phyloP scores from a whole-genome alignment of 1,140 invertebrate species.

The Drosophila novamexicana region DNA sequence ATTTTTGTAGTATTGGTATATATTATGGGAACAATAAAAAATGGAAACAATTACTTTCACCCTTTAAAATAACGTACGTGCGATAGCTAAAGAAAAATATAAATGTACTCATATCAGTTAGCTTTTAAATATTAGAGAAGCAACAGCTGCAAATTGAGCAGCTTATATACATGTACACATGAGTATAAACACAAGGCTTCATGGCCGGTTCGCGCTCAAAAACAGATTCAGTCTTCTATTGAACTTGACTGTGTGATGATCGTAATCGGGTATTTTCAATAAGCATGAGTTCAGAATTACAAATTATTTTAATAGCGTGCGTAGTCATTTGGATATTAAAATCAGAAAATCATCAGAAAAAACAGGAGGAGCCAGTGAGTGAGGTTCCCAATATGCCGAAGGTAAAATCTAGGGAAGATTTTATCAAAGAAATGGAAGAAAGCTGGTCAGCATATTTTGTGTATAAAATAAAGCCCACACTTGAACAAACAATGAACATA shows the following conservation, averaged over 20 bases:
- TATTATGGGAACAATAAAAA: too few relatives aligned
- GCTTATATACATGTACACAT: not conserved
- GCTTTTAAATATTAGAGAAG: too few relatives aligned
- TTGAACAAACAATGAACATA: not conserved
- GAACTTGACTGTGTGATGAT: not conserved
- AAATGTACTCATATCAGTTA: too few relatives aligned
- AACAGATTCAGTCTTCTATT: not conserved
- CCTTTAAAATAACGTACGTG: too few relatives aligned
- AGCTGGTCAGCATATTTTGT: constrained; percentile 12
- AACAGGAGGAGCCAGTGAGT: too few relatives aligned
- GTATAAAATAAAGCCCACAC: not conserved
- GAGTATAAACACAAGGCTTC: not conserved
- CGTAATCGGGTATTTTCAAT: not conserved
- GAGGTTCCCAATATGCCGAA: too few relatives aligned
- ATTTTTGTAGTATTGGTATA: too few relatives aligned
- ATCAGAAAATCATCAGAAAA: too few relatives aligned
- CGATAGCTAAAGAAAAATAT: too few relatives aligned
- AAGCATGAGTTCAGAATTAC: not conserved
- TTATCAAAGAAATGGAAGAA: not conserved
- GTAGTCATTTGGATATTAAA: too few relatives aligned
- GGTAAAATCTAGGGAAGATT: not conserved
- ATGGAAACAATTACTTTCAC: too few relatives aligned
- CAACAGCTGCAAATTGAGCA: not conserved
- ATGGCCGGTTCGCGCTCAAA: not conserved
- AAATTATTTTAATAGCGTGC: too few relatives aligned